Base-by-base conservation (phyloP, 2,797 vertebrate genomes). In the Atherinosoma microstoma region DNA sequence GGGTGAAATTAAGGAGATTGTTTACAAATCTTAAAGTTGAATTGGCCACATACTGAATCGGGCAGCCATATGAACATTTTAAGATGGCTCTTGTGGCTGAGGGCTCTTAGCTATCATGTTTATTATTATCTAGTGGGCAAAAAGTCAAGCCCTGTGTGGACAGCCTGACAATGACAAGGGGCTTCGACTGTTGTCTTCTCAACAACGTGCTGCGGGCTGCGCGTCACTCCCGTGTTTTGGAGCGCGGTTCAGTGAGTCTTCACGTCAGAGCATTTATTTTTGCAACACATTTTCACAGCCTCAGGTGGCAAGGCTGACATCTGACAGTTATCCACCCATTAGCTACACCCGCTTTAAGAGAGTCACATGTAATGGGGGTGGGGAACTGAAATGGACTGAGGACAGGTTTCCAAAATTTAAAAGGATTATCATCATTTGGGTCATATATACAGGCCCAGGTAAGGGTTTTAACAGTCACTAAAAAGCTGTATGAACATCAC, bases 141-240 rank as follows among this genome's bases (percentile, higher is more conserved):
- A 73, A 80, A 71, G 70, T 77, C 72, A 67, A 63, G 38, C 22
- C 38, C 15, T n/a, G 18, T 16, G 42, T 24, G 3, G 6, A 56
- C 70, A 42, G 35, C 64, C 73, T 75, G 67, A 66, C 20, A 47
- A 74, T 76, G 65, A 68, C 36, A 76, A 58, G 35, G 49, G 67
- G 64, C 58, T 76, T 59, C 36, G 49, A 4, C 64, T 91, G 88
- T 93, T 94, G 87, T 92, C 91, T 84, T 82, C 84, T 73, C 87
- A 94, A 94, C 93, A 94, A 8, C 16, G 11, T 0, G 74, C 89
- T 93, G 89, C 79, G 89, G 92, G 92, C 75, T 71, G 85, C 80
- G 75, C 90, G 91, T 94, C 93, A 93, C 60, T 84, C 79, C 80
- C 68, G 58, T 94, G 89, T 94, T 94, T 93, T 88, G 82, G 60